phyloP scores from a whole-genome alignment of 2,797 vertebrate species.

The Euphonia xanthogaster region DNA sequence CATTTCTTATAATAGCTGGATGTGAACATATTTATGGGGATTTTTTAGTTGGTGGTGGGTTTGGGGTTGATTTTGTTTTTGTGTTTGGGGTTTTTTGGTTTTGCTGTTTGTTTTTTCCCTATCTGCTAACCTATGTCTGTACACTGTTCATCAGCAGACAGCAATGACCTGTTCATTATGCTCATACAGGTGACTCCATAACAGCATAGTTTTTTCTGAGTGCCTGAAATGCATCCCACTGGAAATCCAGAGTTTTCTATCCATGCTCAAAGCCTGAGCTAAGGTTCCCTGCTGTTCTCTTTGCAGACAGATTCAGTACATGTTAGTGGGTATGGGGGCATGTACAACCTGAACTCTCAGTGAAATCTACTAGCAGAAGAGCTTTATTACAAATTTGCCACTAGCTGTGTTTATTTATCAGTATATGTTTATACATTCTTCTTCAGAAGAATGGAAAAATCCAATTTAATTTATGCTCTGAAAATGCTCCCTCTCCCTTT shows the following conservation, averaged over 20 bases:
- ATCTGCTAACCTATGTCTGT: neutral
- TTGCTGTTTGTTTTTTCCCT: neutral
- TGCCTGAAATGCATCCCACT: neutral
- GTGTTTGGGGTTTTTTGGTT: neutral
- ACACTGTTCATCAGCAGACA: neutral
- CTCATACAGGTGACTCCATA: neutral
- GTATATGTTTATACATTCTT: neutral
- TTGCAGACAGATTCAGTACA: neutral
- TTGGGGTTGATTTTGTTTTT: neutral
- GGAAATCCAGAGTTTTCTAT: neutral
- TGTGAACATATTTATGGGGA: rapidly evolving
- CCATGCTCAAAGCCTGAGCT: neutral
- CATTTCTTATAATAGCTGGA: neutral
- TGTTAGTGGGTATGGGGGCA: too few species aligned
- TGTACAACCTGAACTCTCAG: neutral
- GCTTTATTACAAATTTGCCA: neutral
- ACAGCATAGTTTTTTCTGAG: neutral
- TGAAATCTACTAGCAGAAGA: neutral
- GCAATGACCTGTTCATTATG: neutral
- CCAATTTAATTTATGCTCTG: neutral
- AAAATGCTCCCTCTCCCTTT: neutral
- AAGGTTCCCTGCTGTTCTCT: rapidly evolving
- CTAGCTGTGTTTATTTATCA: neutral
- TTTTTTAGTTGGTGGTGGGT: rapidly evolving
- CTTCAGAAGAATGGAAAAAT: neutral